Conservation (phyloP, 2,888 invertebrate species). For the Tenthredo notha region DNA sequence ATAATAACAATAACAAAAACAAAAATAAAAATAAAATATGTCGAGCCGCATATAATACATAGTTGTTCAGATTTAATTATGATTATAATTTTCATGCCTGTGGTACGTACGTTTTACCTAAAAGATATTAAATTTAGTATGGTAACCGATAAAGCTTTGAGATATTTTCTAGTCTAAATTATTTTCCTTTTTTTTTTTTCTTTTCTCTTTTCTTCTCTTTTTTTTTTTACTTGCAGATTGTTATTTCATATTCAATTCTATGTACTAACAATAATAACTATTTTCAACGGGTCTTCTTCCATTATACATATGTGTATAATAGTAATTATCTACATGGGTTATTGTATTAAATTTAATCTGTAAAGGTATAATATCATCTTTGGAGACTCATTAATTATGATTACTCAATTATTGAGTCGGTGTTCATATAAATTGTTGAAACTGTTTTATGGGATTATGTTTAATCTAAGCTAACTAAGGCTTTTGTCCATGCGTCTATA, state of each 20-base stretch:
- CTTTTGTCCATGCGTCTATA: conserved; percentile 8
- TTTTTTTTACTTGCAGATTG: conserved; percentile 55
- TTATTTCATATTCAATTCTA: not conserved
- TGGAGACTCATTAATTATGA: conserved; percentile 38
- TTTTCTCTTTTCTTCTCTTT: conserved; percentile 45
- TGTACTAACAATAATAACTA: conserved; percentile 3
- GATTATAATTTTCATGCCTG: conserved; percentile 35
- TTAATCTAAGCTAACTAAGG: not conserved
- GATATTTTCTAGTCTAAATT: conserved; percentile 34
- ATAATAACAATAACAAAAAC: not conserved
- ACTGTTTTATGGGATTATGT: conserved; percentile 31
- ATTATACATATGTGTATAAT: not conserved
- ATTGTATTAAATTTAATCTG: conserved; percentile 36
- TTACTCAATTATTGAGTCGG: conserved; percentile 45
- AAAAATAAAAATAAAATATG: not conserved
- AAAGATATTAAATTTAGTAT: conserved; percentile 30
- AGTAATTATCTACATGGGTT: conserved; percentile 7
- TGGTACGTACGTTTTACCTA: conserved; percentile 28
- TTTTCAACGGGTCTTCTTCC: not conserved
- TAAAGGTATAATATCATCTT: conserved; percentile 48
- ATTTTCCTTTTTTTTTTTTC: not conserved
- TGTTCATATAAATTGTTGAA: conserved; percentile 43
- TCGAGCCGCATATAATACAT: not conserved
- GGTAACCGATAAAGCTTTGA: conserved; percentile 13
- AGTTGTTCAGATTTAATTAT: conserved; percentile 9